A percentile compares a stretch with the other conserved stretches of the same genome.
Conservation (phyloP, 2,888 invertebrate genomes). For the Sarcophaga caerulescens region DNA sequence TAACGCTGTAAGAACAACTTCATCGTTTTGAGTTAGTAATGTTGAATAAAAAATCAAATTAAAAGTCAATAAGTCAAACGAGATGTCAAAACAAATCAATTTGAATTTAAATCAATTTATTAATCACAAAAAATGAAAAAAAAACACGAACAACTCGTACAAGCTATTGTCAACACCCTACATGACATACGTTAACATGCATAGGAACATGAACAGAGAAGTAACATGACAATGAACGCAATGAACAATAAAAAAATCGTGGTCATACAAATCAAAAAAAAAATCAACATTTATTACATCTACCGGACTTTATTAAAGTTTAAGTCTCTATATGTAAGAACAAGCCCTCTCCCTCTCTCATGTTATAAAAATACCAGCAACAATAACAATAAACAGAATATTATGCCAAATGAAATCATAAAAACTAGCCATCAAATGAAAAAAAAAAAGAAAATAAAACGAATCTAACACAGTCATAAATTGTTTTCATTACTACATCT, state of each 20-base stretch:
- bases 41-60: slow-evolving; percentile 31
- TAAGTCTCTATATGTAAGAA: too few relatives aligned
- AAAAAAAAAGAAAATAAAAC: too few relatives aligned
- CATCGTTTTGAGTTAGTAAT: slow-evolving; percentile 9
- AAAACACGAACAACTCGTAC: neutral
- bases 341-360: neutral
- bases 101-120: slow-evolving; percentile 48
- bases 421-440: slow-evolving; percentile 54
- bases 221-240: neutral
- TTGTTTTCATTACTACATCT: slow-evolving; percentile 57
- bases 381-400: slow-evolving; percentile 29
- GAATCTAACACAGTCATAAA: slow-evolving; percentile 46
- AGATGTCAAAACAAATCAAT: slow-evolving; percentile 63
- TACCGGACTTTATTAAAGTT: neutral
- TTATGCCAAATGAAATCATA: slow-evolving; percentile 62
- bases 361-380: neutral
- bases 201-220: slow-evolving; percentile 1
- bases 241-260: slow-evolving; percentile 2
- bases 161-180: slow-evolving; percentile 47
- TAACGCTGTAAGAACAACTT: neutral
- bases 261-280: neutral
- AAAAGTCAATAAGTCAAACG: slow-evolving; percentile 61
- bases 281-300: neutral
- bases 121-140: neutral
- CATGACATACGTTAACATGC: slow-evolving; percentile 45